Conservation (phyloP, 2,113 vertebrate genomes). For the Osmerus eperlanus region DNA sequence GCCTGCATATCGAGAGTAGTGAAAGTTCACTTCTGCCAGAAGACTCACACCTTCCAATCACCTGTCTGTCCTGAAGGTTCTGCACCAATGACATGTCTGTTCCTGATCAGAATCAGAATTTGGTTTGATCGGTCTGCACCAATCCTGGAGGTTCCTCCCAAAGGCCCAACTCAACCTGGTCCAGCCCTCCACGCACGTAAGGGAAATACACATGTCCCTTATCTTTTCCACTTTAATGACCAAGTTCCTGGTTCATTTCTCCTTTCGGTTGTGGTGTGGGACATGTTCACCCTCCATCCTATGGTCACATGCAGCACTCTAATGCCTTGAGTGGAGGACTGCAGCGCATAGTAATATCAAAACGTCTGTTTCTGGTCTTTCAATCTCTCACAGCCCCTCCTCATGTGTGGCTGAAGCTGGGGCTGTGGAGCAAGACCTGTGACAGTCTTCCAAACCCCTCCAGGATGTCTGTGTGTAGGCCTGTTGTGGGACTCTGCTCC, state of each 20-base stretch:
- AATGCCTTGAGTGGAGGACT: background rate
- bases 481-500: constrained; percentile 11
- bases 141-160: background rate
- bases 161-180: too few species aligned
- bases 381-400: background rate
- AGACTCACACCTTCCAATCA: background rate
- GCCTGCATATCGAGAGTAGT: constrained; percentile 22
- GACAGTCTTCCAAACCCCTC: constrained; percentile 81
- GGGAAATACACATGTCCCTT: too few species aligned
- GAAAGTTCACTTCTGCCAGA: background rate
- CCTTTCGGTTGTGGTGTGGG: too few species aligned
- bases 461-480: constrained; percentile 73
- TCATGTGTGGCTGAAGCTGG: constrained; percentile 87
- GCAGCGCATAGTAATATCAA: background rate
- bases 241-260: too few species aligned
- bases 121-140: background rate
- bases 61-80: background rate
- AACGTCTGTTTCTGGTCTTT: background rate
- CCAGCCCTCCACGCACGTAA: too few species aligned
- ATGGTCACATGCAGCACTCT: too few species aligned
- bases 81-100: background rate
- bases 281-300: too few species aligned
- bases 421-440: constrained; percentile 78
- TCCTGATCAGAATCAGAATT: background rate
- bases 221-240: too few species aligned